Evolutionary conservation across 2,888 invertebrate genomes (phyloP).

Genomic region (Dicycla oo): DNA sequence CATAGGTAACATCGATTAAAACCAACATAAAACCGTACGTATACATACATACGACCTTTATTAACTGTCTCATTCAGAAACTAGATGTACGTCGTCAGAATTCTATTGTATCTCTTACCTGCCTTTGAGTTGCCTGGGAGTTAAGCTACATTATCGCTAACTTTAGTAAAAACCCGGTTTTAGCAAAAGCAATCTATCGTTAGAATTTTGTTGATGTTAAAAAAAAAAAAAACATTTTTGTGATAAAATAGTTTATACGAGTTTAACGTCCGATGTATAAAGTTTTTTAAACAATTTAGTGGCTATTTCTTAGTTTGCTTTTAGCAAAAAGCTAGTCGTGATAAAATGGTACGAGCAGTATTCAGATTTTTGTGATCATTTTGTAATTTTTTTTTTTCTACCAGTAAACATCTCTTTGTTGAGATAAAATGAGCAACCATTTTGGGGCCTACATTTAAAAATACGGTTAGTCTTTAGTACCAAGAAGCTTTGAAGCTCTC

Average conservation of each 20-base stretch:
- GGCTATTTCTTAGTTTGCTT: neutral
- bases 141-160: slow-evolving; percentile 2
- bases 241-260: slow-evolving; percentile 10
- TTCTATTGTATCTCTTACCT: slow-evolving; percentile 15
- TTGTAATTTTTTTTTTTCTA: neutral
- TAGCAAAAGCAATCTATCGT: slow-evolving; percentile 3
- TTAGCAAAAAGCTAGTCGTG: neutral
- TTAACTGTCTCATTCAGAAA: slow-evolving; percentile 10
- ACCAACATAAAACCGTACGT: neutral
- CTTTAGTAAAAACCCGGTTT: neutral
- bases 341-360: neutral
- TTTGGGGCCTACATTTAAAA: neutral
- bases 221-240: slow-evolving; percentile 10
- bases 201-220: slow-evolving; percentile 13
- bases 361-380: neutral
- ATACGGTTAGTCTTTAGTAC: neutral
- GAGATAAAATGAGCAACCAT: neutral
- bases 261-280: slow-evolving; percentile 6
- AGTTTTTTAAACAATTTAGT: neutral
- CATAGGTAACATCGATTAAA: slow-evolving; percentile 21
- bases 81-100: neutral
- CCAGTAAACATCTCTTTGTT: neutral
- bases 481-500: slow-evolving; percentile 4
- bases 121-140: fast-evolving
- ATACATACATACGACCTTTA: neutral